phyloP scores from a whole-genome alignment of 2,797 vertebrate species.

The Molothrus ater region DNA sequence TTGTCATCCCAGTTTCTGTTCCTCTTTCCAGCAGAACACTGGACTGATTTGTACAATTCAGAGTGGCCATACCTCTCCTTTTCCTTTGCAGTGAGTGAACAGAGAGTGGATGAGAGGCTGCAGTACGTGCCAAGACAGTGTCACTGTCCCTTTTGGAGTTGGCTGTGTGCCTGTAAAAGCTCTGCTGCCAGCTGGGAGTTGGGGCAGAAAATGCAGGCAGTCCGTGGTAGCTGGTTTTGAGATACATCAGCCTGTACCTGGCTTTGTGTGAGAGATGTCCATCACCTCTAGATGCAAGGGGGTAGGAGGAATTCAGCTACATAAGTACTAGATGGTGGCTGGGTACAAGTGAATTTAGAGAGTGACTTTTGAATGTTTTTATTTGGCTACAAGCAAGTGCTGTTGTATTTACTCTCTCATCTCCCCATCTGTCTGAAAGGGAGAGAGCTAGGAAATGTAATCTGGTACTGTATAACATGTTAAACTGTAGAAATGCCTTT shows the following conservation, averaged over 20 bases:
- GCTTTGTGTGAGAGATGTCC: not conserved
- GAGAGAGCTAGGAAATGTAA: not conserved
- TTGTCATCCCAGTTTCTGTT: not conserved
- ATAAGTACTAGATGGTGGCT: not conserved
- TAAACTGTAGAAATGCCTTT: not conserved
- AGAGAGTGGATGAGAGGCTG: not conserved
- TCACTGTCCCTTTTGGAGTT: conserved; percentile 4
- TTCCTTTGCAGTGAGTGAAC: not conserved
- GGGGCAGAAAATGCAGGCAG: not conserved
- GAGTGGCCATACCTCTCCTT: not conserved
- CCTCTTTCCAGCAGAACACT: not conserved
- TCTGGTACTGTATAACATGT: not conserved
- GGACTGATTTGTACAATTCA: not conserved
- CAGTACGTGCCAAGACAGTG: not conserved
- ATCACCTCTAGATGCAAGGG: not conserved
- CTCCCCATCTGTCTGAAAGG: not conserved
- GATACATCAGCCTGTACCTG: not conserved
- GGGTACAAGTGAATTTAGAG: not conserved
- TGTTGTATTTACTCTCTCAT: not conserved
- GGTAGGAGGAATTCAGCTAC: not conserved
- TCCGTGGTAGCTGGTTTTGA: not conserved
- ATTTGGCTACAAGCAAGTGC: not conserved
- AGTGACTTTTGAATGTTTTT: not conserved
- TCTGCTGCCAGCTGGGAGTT: not conserved
- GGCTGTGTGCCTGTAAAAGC: not conserved